phyloP scores from a whole-genome alignment of 1,140 invertebrate species.

The Rhopalosiphum maidis region DNA sequence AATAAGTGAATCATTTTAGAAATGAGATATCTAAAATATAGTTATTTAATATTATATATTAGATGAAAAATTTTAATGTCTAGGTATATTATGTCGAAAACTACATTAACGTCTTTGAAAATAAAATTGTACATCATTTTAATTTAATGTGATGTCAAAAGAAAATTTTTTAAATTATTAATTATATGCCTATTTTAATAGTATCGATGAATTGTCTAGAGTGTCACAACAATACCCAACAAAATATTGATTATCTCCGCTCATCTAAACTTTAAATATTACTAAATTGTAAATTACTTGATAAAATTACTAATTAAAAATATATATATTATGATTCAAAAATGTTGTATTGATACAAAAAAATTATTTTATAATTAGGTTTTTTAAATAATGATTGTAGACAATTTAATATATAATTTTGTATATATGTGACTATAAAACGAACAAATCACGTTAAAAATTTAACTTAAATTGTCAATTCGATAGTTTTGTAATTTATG shows the following conservation, averaged over 20 bases:
- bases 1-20: neutral
- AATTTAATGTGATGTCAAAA: no score
- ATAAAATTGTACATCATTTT: no score
- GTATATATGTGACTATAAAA: neutral
- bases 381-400: neutral
- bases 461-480: neutral
- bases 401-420: neutral
- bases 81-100: neutral
- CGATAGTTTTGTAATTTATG: neutral
- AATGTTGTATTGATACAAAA: no score
- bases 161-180: neutral
- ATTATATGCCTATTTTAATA: neutral
- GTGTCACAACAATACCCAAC: no score
- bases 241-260: no score
- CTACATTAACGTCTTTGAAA: neutral
- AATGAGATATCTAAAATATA: neutral
- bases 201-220: no score
- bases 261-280: no score
- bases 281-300: no score
- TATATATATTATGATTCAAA: no score
- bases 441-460: neutral
- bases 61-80: neutral
- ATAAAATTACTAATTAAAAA: no score
- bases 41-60: neutral
- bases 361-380: neutral